A percentile compares a stretch with the other conserved stretches of the same genome.
These are phyloP conservation scores for Chrysolina americana DNA, from an alignment of 2,888 invertebrate genomes.

Conservation along the genomic window DNA sequence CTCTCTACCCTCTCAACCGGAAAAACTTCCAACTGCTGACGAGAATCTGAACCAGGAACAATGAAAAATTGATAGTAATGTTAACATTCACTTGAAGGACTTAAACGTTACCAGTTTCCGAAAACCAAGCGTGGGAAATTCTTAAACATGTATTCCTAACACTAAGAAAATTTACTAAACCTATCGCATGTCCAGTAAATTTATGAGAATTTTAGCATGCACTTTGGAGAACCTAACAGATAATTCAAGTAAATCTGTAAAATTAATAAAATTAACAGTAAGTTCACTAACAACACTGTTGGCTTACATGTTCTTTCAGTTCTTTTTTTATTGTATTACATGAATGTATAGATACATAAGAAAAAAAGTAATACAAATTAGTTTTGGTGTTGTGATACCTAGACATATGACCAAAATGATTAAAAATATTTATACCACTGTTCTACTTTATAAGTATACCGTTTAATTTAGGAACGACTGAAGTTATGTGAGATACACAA, in stretches of 20 bases:
- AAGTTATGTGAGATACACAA: not conserved
- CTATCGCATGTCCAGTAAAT: constrained; percentile 51
- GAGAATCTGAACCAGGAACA: constrained; percentile 82
- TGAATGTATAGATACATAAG: constrained; percentile 36
- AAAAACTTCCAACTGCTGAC: constrained; percentile 76
- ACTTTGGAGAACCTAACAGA: constrained; percentile 49
- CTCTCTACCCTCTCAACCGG: constrained; percentile 75
- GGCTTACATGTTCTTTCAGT: constrained; percentile 10
- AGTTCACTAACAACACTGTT: constrained; percentile 20
- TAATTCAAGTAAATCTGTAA: constrained; percentile 18
- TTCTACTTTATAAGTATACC: constrained; percentile 8
- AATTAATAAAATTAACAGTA: constrained; percentile 13
- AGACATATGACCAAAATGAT: constrained; percentile 54
- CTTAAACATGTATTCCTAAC: constrained; percentile 30
- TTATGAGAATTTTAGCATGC: constrained; percentile 50
- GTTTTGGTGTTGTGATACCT: constrained; percentile 59
- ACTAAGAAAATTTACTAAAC: constrained; percentile 43
- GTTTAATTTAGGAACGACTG: not conserved
- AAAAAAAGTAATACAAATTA: constrained; percentile 37
- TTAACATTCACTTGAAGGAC: constrained; percentile 38
- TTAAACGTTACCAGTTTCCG: constrained; percentile 33
- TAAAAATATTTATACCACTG: constrained; percentile 9
- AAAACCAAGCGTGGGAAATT: constrained; percentile 18
- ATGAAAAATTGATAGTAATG: constrained; percentile 56
- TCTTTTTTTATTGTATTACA: constrained; percentile 36